Percentiles rank a stretch among this genome's conserved stretches.
Conservation (phyloP, 2,113 vertebrate species). For the Trematocara stigmaticum region DNA sequence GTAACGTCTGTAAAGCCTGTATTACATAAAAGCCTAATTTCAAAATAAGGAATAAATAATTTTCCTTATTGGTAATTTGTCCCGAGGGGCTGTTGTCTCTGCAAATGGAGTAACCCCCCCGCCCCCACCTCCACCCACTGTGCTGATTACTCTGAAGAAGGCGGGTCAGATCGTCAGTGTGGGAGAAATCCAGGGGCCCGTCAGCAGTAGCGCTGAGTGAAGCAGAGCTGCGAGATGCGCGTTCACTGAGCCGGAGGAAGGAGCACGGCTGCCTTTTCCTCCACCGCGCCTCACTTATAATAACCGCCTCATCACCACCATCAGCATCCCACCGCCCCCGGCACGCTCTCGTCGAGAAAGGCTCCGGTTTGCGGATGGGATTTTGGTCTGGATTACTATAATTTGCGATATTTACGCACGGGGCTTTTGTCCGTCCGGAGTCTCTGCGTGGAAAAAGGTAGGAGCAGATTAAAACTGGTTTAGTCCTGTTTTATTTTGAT, state of each 20-base stretch:
- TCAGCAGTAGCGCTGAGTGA: constrained; percentile 65
- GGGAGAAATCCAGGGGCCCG: constrained; percentile 53
- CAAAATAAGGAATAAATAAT: not conserved
- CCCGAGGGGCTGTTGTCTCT: constrained; percentile 18
- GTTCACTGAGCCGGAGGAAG: constrained; percentile 40
- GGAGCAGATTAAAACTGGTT: constrained; percentile 4
- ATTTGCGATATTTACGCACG: not conserved
- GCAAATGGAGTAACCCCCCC: not conserved
- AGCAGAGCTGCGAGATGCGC: constrained; percentile 58
- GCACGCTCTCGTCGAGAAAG: not conserved
- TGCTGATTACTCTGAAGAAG: constrained; percentile 35
- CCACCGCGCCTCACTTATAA: constrained; percentile 43
- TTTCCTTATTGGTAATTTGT: constrained; percentile 12
- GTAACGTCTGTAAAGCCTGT: not conserved
- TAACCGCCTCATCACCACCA: constrained; percentile 39
- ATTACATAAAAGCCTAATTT: not conserved
- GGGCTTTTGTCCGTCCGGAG: not conserved
- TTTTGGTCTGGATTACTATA: constrained; percentile 42
- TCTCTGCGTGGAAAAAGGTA: constrained; percentile 38
- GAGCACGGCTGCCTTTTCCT: constrained; percentile 28
- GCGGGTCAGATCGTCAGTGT: constrained; percentile 57
- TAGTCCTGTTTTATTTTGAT: not conserved
- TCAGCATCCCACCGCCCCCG: constrained; percentile 21
- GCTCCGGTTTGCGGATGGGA: not conserved
- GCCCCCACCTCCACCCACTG: not conserved